Base-by-base conservation (phyloP, 1,140 invertebrate species). In the Diplogasteroides magnus region DNA sequence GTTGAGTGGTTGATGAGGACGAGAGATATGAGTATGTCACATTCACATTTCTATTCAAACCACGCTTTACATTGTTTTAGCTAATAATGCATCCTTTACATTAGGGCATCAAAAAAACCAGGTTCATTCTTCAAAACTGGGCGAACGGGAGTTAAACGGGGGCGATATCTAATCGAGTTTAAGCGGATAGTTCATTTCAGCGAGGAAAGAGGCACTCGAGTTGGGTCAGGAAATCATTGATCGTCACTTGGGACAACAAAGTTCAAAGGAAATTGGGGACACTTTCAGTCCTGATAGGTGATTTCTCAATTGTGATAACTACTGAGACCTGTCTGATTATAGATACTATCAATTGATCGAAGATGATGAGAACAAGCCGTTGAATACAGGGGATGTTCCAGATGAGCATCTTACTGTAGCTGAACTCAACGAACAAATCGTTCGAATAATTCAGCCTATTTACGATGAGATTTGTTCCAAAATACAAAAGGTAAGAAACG, bases 1-100 rank as follows among this genome's bases (percentile, higher is more conserved):
- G 79, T 85, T 6, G 78, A 82, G 55, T 85, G 83, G 83, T 69
- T 85, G 29, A 83, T 84, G 32, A 78, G 81, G 60, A 79, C 75
- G 19, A 84, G 84, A 72, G 67, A 73, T 31, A 67, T 84, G 25
- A 83, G 84, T 85, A 48, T 19, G 37, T 48, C 19, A 48, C 37
- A 48, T 19, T 48, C 19, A 48, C 19, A 48, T 11, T 48, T 19
- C 19, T 19, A 48, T 11, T 48, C 37, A 48, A n/a, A n/a, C n/a
- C n/a, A n/a, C n/a, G n/a, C n/a, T n/a, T n/a, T n/a, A n/a, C n/a
- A n/a, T n/a, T n/a, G n/a, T n/a, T n/a, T n/a, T n/a, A n/a, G n/a
- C n/a, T n/a, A n/a, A n/a, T n/a, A n/a, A n/a, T n/a, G n/a, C n/a
- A n/a, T n/a, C n/a, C n/a, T n/a, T n/a, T n/a, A n/a, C n/a, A n/a